Conservation (phyloP, 2,888 invertebrate genomes). For the Drosophila greeni region DNA sequence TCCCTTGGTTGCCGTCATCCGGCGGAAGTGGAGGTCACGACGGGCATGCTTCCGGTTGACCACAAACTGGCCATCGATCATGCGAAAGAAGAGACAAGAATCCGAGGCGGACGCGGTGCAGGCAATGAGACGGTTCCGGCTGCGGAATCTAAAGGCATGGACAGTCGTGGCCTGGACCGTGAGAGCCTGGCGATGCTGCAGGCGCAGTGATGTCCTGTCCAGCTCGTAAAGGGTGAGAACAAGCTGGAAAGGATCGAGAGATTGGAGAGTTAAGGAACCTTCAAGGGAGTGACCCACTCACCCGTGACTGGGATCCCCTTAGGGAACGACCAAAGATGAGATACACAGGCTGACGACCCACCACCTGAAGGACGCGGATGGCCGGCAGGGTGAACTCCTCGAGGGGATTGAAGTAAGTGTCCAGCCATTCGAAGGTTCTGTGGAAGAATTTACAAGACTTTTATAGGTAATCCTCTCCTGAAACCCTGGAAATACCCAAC, state of each 20-base stretch:
- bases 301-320: constrained; percentile 58
- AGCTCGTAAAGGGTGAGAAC: constrained; percentile 68
- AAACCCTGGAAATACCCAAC: constrained; percentile 27
- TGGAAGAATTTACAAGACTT: too few species aligned
- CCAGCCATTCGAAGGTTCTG: constrained; percentile 75
- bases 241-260: constrained; percentile 45
- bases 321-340: constrained; percentile 62
- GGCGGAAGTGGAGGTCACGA: constrained; percentile 65
- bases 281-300: constrained; percentile 18
- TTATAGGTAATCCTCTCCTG: not conserved
- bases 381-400: constrained; percentile 69
- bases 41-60: constrained; percentile 60
- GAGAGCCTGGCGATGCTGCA: constrained; percentile 64
- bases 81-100: constrained; percentile 67
- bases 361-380: constrained; percentile 58
- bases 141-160: constrained; percentile 62
- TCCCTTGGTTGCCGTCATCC: constrained; percentile 51
- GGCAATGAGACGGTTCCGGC: constrained; percentile 68
- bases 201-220: constrained; percentile 42
- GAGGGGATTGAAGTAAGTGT: constrained; percentile 71
- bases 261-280: too few species aligned
- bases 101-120: constrained; percentile 46
- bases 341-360: constrained; percentile 65
- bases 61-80: constrained; percentile 69
- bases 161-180: constrained; percentile 61